These are phyloP conservation scores for Phaedon cochleariae DNA, from an alignment of 2,888 invertebrate genomes.

Conservation along the genomic window DNA sequence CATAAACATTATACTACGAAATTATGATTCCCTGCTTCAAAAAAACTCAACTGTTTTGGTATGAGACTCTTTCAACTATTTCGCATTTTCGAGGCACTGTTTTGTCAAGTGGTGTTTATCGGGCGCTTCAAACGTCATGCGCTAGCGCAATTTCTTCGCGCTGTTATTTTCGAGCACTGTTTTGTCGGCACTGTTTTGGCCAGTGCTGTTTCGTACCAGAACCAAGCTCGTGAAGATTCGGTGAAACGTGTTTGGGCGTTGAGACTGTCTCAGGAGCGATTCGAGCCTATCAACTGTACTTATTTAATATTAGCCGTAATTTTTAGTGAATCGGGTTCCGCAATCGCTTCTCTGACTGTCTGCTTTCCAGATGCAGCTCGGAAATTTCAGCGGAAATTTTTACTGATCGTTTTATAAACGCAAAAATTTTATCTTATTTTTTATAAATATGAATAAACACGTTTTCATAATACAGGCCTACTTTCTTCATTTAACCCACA, in stretches of 20 bases:
- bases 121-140: too few relatives aligned
- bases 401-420: constrained; percentile 43
- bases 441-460: constrained; percentile 35
- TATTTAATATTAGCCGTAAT: background rate
- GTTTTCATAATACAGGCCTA: constrained; percentile 20
- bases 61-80: too few relatives aligned
- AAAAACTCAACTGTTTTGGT: too few relatives aligned
- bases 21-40: too few relatives aligned
- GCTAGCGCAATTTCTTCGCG: too few relatives aligned
- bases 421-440: constrained; percentile 48
- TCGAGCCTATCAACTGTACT: background rate
- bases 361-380: constrained; percentile 36
- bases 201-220: background rate
- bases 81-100: too few relatives aligned
- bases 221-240: background rate
- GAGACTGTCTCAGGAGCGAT: background rate
- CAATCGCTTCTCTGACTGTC: constrained; percentile 47
- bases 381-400: constrained; percentile 35
- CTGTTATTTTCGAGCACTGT: too few relatives aligned
- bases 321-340: constrained; percentile 1
- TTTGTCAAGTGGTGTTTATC: too few relatives aligned
- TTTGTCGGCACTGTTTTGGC: background rate
- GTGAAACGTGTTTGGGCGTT: background rate
- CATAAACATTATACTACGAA: too few relatives aligned
- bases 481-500: constrained; percentile 24